Evolutionary conservation across 2,113 vertebrate species (phyloP), one percentile per base, ranked within the genome.

Genomic region (Gobius niger): DNA sequence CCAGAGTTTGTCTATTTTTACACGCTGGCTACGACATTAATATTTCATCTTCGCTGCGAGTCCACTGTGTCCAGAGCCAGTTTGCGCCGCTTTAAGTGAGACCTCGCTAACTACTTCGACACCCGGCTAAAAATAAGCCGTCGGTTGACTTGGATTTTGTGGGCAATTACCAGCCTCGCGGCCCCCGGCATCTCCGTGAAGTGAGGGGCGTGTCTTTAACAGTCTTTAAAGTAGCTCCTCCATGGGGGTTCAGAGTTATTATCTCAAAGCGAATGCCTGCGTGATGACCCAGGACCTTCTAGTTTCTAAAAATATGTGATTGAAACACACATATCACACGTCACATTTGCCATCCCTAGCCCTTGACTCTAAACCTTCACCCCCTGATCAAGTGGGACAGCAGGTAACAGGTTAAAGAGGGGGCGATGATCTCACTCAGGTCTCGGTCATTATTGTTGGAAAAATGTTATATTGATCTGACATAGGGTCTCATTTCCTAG

Each of bases 1-100:
- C 40, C 47, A n/a, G 59, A 75, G 68, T 75, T 78, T 72, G 67
- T 76, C 80, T 89, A 85, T 88, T 86, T 89, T 81, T 78, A 46
- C 15, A 77, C 66, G 72, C 68, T 67, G 67, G 53, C 65, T 42
- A 63, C 44, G 50, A 67, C 84, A 77, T 91, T 74, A 82, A 89
- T 90, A 86, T 86, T 89, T 82, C 77, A 88, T 81, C 57, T 73
- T 69, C 68, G 65, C 62, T 75, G 53, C 49, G 19, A 72, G 57
- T 77, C 80, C 76, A 75, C 68, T 24, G 66, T 74, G 80, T 74
- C 75, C 82, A 72, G 72, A 63, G 42, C 44, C 50, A 68, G 68
- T 72, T 12, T 44, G 75, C 70, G 63, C 44, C 73, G 70, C 56
- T 75, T 73, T 67, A 78, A 71, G 47, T 47, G 56, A 64, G 78